A percentile compares a stretch with the other conserved stretches of the same genome.
Evolutionary conservation across 2,113 vertebrate species (phyloP).

Genomic region (Notothenia rossii): DNA sequence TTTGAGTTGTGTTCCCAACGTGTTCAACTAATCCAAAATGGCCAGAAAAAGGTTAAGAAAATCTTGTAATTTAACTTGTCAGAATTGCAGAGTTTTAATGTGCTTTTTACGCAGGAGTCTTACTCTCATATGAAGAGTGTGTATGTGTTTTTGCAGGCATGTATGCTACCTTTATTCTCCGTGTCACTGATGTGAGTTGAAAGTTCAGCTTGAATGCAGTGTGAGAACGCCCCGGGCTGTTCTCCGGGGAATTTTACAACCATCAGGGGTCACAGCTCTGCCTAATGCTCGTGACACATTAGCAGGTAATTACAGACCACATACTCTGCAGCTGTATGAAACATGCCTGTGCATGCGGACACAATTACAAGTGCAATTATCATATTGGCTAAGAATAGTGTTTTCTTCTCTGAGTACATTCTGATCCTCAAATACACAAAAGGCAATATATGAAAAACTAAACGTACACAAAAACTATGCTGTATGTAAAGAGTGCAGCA

Average conservation of each 20-base stretch:
- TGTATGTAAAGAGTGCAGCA: not conserved
- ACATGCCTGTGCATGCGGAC: constrained; percentile 52
- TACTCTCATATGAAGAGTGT: not conserved
- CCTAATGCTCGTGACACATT: constrained; percentile 69
- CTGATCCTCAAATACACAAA: not conserved
- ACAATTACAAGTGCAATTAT: constrained; percentile 27
- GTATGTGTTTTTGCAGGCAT: not conserved
- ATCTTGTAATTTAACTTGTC: too few relatives aligned
- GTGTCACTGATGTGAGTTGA: constrained; percentile 42
- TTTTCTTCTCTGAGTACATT: not conserved
- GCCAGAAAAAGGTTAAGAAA: not conserved
- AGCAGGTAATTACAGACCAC: constrained; percentile 73
- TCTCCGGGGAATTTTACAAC: constrained; percentile 53
- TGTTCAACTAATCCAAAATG: not conserved
- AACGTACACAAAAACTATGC: not conserved
- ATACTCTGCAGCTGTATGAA: constrained; percentile 47
- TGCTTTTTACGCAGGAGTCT: not conserved
- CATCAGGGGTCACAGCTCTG: constrained; percentile 59
- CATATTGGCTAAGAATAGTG: constrained; percentile 2
- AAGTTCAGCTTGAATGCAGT: constrained; percentile 40
- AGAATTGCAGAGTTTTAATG: too few relatives aligned
- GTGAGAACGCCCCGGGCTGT: constrained; percentile 42
- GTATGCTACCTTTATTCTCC: constrained; percentile 19
- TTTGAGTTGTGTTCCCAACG: not conserved
- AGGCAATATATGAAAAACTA: not conserved